Evolutionary conservation across 2,113 vertebrate genomes (phyloP), one percentile per base, ranked within the genome.

Genomic region (Gavia stellata): DNA sequence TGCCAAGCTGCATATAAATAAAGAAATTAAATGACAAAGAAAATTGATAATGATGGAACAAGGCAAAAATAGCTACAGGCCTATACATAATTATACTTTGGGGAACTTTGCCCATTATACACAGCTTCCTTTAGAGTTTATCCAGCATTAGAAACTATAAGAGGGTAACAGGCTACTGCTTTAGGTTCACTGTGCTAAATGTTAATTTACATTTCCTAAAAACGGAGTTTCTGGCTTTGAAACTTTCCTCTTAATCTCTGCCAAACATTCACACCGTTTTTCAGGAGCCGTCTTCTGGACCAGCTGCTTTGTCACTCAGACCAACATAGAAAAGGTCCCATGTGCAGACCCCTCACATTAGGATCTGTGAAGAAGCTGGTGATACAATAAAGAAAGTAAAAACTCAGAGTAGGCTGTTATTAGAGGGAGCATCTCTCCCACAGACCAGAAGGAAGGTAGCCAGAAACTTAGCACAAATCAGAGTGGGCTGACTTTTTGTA

Each of bases 1-100:
- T 97, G 50, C 92, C 84, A 45, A 81, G 56, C 23, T 96, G 91
- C 86, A 92, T 92, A 96, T 88, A 97, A 97, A 95, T 96, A 97
- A 95, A 97, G 96, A 85, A 96, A 95, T 96, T 93, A 97, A 93
- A 67, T 74, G 55, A 94, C 67, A 90, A 96, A 73, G 92, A 67
- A 94, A 94, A 97, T 95, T 93, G 95, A 96, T 95, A 96, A 94
- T 85, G 80, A 94, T 58, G 87, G 70, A 55, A 95, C 62, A 93
- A 89, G 75, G 72, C 28, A 94, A 84, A 96, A 95, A 94, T 79
- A 94, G 81, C 40, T 91, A 71, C 47, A 91, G 85, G 42, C 38
- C 66, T 65, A 9, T 33, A 92, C 4, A 17, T 79, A 84, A 91
- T 92, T 88, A 95, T 34, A 66, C 28, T 96, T 58, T 10, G n/a